Percentiles rank a stretch among this genome's conserved stretches.
Evolutionary conservation across 2,113 vertebrate species (phyloP).

Genomic region (Anhinga anhinga): DNA sequence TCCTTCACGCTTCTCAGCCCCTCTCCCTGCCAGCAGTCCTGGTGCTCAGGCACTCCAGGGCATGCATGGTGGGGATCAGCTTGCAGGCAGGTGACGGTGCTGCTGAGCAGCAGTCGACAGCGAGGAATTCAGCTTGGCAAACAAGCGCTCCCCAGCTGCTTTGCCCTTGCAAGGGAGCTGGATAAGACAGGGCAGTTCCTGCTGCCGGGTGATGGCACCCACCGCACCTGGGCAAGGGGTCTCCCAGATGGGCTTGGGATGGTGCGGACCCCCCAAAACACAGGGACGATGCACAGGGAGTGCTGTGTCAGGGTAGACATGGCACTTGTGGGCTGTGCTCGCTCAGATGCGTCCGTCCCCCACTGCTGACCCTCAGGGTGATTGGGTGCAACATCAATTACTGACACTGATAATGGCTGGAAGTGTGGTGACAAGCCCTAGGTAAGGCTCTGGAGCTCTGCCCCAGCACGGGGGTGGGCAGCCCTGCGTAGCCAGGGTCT

Average conservation of each 20-base stretch:
- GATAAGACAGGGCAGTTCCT: background rate
- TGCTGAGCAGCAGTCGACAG: background rate
- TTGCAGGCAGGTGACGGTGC: background rate
- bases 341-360: background rate
- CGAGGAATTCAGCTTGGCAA: background rate
- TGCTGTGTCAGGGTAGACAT: background rate
- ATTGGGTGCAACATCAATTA: fast-evolving
- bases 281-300: background rate
- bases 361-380: fast-evolving
- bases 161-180: background rate
- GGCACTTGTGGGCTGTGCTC: background rate
- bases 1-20: background rate
- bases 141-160: background rate
- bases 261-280: fast-evolving
- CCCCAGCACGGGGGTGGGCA: fast-evolving
- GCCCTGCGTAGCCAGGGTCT: fast-evolving
- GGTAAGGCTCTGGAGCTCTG: background rate
- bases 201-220: background rate
- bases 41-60: background rate
- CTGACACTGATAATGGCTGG: background rate
- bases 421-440: background rate
- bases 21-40: background rate
- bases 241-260: background rate
- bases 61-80: background rate
- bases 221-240: fast-evolving